A percentile compares a stretch with the other conserved stretches of the same genome.
Evolutionary conservation across 2,797 vertebrate genomes (phyloP).

Genomic region (Caiman crocodilus): DNA sequence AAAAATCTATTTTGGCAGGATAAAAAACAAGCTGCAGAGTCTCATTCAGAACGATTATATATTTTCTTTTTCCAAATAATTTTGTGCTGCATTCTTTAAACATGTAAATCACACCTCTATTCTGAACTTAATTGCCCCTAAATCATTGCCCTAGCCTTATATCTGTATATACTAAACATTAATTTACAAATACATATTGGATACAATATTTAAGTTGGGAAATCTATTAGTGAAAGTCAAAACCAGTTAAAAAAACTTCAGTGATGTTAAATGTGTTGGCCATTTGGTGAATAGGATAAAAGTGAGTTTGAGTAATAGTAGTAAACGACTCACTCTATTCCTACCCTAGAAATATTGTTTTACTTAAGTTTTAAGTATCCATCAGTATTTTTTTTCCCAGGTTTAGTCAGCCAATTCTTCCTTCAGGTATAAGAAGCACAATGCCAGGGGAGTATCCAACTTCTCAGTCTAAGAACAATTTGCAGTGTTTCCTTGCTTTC

Average conservation of each 20-base stretch:
- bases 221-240: background rate
- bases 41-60: background rate
- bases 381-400: background rate
- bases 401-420: background rate
- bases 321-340: background rate
- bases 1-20: background rate
- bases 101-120: background rate
- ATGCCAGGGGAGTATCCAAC: background rate
- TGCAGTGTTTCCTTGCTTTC: slow-evolving; percentile 1
- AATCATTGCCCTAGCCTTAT: background rate
- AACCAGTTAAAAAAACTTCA: background rate
- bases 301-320: background rate
- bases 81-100: background rate
- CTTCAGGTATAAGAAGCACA: background rate
- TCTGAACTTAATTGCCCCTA: background rate
- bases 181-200: background rate
- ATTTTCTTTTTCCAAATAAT: background rate
- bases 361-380: background rate
- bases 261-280: background rate
- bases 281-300: background rate
- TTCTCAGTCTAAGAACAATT: background rate
- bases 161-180: background rate
- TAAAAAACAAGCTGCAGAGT: background rate
- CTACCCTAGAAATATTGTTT: background rate
- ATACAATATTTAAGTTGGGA: background rate